A percentile compares a stretch with the other conserved stretches of the same genome.
These are phyloP conservation scores for Gnathonemus echidnorhynchus DNA, from an alignment of 2,113 vertebrate species.

Conservation along the genomic window DNA sequence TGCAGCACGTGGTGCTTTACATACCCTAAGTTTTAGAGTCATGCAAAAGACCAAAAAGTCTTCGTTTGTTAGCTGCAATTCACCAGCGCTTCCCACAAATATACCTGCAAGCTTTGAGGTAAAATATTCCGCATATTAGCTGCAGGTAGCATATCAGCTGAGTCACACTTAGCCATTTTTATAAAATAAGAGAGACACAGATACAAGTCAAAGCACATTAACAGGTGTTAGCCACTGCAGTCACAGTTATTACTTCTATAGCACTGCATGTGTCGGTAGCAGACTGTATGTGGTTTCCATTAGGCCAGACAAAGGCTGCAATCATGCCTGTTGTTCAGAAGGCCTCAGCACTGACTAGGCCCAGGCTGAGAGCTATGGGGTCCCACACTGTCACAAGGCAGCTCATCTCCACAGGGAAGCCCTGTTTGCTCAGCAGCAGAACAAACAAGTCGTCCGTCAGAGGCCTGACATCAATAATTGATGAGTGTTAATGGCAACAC, in stretches of 20 bases:
- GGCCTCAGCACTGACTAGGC: too few species aligned
- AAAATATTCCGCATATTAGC: background rate
- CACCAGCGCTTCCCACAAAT: background rate
- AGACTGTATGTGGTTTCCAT: too few species aligned
- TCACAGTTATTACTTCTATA: background rate
- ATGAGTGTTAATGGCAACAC: too few species aligned
- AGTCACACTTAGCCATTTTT: background rate
- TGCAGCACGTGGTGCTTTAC: conserved; percentile 27
- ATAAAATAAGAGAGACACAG: background rate
- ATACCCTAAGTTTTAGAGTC: conserved; percentile 21
- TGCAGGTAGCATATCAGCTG: background rate
- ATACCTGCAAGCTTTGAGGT: background rate
- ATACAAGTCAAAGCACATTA: background rate
- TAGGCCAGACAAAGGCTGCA: too few species aligned
- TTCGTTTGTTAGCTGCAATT: background rate
- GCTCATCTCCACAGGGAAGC: background rate
- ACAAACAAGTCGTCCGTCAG: background rate
- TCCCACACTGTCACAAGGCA: background rate
- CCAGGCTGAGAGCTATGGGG: too few species aligned
- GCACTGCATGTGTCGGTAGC: too few species aligned
- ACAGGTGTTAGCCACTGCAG: background rate
- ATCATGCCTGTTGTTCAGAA: background rate
- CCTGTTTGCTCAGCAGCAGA: background rate
- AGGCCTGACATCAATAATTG: too few species aligned
- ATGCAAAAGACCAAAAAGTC: conserved; percentile 27